phyloP scores from a whole-genome alignment of 2,797 vertebrate species.

The Chaunax sp. region DNA sequence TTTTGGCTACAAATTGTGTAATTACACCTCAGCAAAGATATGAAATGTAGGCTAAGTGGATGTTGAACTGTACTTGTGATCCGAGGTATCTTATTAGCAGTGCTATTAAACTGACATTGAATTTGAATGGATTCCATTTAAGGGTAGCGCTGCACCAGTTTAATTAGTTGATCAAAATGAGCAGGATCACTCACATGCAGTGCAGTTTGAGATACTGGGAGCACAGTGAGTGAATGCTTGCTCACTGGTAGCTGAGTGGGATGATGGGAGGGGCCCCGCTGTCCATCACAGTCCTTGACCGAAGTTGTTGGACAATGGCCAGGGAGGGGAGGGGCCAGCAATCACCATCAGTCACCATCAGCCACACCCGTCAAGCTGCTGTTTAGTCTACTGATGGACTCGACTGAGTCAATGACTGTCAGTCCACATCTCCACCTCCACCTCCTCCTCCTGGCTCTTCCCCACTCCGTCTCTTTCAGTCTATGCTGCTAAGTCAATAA shows the following conservation, averaged over 20 bases:
- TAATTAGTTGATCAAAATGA: slow-evolving; percentile 10
- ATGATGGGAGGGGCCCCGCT: slow-evolving; percentile 59
- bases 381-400: slow-evolving; percentile 76
- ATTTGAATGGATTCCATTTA: slow-evolving; percentile 6
- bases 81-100: slow-evolving; percentile 21
- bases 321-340: slow-evolving; percentile 61
- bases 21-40: slow-evolving; percentile 14
- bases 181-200: background rate
- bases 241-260: slow-evolving; percentile 13
- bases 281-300: slow-evolving; percentile 56
- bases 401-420: slow-evolving; percentile 82
- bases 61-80: slow-evolving; percentile 15
- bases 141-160: background rate
- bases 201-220: background rate
- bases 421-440: slow-evolving; percentile 54
- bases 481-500: slow-evolving; percentile 65
- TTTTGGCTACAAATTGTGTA: background rate
- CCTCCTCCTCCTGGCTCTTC: slow-evolving; percentile 40
- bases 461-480: slow-evolving; percentile 40
- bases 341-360: slow-evolving; percentile 77
- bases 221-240: background rate
- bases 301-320: slow-evolving; percentile 64
- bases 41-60: background rate
- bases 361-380: slow-evolving; percentile 68
- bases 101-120: slow-evolving; percentile 2